Percentiles rank a stretch among this genome's conserved stretches.
Evolutionary conservation across 2,113 vertebrate species (phyloP).

Genomic region (Crotalus viridis): DNA sequence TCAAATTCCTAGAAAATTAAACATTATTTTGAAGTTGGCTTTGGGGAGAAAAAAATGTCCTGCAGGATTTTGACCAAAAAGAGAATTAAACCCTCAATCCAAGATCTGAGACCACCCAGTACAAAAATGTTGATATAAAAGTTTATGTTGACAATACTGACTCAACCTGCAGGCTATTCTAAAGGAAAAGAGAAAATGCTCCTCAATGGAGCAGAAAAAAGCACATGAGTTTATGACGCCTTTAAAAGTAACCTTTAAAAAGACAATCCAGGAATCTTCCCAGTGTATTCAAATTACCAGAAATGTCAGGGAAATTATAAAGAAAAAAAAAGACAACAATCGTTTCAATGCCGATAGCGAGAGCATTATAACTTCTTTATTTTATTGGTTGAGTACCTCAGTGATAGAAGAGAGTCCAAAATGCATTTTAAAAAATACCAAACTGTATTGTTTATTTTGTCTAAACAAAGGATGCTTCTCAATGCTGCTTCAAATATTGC

Average conservation of each 20-base stretch:
- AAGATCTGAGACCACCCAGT: background rate
- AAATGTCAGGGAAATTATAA: constrained; percentile 19
- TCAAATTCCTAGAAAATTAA: constrained; percentile 15
- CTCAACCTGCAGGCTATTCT: constrained; percentile 22
- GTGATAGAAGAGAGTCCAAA: constrained; percentile 1
- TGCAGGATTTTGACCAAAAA: background rate
- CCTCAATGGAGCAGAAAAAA: constrained; percentile 20
- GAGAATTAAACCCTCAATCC: background rate
- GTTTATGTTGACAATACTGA: constrained; percentile 1
- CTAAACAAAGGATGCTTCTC: background rate
- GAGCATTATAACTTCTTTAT: constrained; percentile 37
- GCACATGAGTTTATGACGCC: constrained; percentile 6
- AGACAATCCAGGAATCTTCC: background rate
- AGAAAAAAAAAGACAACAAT: background rate
- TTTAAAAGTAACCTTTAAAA: constrained; percentile 30
- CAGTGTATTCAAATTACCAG: constrained; percentile 26
- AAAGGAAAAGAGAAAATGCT: background rate
- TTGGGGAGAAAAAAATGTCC: background rate
- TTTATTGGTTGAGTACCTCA: background rate
- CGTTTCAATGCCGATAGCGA: background rate
- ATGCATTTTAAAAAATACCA: background rate
- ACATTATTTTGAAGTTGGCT: constrained; percentile 8
- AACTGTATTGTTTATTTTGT: background rate
- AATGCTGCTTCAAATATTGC: background rate
- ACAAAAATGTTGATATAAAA: constrained; percentile 21